Evolutionary conservation across 2,113 vertebrate species (phyloP).

Genomic region (Peromyscus leucopus): DNA sequence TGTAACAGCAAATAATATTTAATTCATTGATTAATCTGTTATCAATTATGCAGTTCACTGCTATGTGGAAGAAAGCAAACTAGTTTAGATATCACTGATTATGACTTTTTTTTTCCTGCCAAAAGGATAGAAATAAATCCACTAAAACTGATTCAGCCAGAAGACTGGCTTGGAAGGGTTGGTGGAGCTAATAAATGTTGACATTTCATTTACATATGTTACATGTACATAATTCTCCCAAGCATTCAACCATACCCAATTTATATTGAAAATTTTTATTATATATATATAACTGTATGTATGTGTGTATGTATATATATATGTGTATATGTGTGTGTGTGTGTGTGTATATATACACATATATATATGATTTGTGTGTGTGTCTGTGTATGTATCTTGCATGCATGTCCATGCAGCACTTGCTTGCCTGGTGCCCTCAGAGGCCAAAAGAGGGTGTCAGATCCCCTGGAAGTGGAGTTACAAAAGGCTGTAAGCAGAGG

Average conservation of each 20-base stretch:
- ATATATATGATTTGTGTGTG: background rate
- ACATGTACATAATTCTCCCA: background rate
- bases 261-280: background rate
- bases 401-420: background rate
- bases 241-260: background rate
- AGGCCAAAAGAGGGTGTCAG: background rate
- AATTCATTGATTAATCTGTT: background rate
- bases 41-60: background rate
- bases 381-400: background rate
- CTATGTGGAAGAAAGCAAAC: background rate
- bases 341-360: too few species aligned
- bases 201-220: background rate
- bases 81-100: background rate
- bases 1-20: background rate
- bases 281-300: background rate
- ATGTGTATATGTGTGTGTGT: background rate
- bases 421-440: background rate
- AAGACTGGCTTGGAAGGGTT: background rate
- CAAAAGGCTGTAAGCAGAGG: background rate
- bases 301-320: background rate
- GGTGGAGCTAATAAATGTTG: background rate
- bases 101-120: background rate
- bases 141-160: constrained; percentile 6
- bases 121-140: constrained; percentile 28
- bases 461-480: background rate